Base-by-base conservation (phyloP, 2,888 invertebrate species). In the Pardosa pseudoannulata region DNA sequence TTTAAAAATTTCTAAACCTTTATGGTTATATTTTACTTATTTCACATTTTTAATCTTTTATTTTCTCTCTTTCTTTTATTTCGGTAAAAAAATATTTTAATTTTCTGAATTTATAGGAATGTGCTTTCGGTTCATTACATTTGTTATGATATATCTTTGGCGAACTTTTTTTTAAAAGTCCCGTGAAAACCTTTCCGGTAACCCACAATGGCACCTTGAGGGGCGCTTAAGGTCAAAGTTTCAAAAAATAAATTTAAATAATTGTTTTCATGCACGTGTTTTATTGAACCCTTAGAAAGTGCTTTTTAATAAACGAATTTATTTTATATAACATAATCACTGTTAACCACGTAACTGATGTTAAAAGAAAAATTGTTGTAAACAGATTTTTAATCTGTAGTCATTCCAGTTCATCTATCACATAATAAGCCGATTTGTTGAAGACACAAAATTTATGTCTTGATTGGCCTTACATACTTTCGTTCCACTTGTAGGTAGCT, bases 201-300 rank as follows among this genome's bases (percentile, higher is more conserved):
- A 85, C 78, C 83, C 67, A 71, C 32, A 85, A 78, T 78, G 83
- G 46, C 83, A 78, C 83, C 83, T 85, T 85, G 78, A 85, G 68
- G n/a, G 50, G 5, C 36, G 31, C 31, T 65, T 70, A 85, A 85
- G 78, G 83, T 85, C 83, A 72, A 78, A 85, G 36, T 28, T 78
- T 73, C 19, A 76, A 83, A 83, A 82, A 67, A 67, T 19, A 23
- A 76, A 39, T 32, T 36, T 46, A 79, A 75, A 68, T 78, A 41
- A n/a, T n/a, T n/a, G n/a, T n/a, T 23, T 23, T 39, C 9, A 71
- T 27, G 36, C 79, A 79, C 79, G 79, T 79, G 79, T 39, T 71
- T n/a, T 65, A 29, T 65, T 28, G 23, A 62, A 27, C 1, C 50
- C 3, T 50, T 50, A 23, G 3, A 28, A 3, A 28, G 23, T 62